phyloP scores from a whole-genome alignment of 2,113 vertebrate species.

The Pseudorhombus dupliciocellatus region DNA sequence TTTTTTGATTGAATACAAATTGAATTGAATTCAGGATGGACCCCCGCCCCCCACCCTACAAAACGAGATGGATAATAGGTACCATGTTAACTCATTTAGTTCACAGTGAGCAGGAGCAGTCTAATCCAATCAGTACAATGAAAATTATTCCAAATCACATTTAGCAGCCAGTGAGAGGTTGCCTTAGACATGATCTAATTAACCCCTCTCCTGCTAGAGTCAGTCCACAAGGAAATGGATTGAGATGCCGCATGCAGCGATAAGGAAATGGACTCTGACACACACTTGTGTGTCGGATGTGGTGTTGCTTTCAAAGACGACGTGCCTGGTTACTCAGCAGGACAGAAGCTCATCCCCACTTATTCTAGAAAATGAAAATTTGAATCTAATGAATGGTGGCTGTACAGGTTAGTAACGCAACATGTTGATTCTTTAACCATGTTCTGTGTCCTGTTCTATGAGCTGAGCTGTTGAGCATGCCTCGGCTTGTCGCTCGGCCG shows the following conservation, averaged over 20 bases:
- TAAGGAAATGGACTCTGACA: constrained; percentile 74
- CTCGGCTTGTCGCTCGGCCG: constrained; percentile 50
- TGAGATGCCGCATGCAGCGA: constrained; percentile 60
- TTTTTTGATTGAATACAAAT: constrained; percentile 18
- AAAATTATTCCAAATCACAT: constrained; percentile 80
- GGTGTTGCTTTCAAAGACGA: constrained; percentile 29
- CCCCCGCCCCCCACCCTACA: not conserved
- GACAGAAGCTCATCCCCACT: not conserved
- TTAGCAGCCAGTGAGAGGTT: constrained; percentile 73
- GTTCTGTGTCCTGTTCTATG: constrained; percentile 48
- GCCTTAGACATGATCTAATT: constrained; percentile 79
- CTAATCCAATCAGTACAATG: constrained; percentile 79
- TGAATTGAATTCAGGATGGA: not conserved
- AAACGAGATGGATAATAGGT: constrained; percentile 17
- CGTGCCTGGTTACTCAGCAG: constrained; percentile 23
- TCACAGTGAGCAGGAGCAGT: constrained; percentile 54
- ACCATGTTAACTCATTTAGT: constrained; percentile 39
- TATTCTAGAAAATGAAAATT: not conserved
- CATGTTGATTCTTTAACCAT: constrained; percentile 16
- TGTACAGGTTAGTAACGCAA: constrained; percentile 14
- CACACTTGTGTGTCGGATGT: constrained; percentile 36
- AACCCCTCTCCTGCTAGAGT: constrained; percentile 60
- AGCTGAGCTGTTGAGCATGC: constrained; percentile 58
- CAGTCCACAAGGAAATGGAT: constrained; percentile 74
- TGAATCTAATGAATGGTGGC: not conserved